Conservation (phyloP, 2,888 invertebrate genomes). For the Stenolophus ochropezus region DNA sequence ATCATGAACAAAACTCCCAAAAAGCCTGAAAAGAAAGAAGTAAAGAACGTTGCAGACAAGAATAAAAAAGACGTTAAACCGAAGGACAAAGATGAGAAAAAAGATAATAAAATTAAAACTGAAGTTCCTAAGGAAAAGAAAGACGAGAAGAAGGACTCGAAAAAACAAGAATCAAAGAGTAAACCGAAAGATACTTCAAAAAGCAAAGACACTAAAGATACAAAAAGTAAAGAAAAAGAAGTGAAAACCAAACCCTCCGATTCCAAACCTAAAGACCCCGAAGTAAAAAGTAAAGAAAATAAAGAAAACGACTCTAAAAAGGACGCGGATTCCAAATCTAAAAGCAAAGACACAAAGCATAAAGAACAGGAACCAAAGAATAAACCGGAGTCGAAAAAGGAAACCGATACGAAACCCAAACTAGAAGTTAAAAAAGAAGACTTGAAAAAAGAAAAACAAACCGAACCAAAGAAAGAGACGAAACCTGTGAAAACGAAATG, state of each 20-base stretch:
- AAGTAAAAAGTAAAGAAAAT: background rate
- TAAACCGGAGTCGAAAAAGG: too few relatives aligned
- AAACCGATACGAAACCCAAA: too few relatives aligned
- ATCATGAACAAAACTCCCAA: slow-evolving; percentile 61
- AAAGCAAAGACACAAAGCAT: background rate
- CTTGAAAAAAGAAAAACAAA: too few relatives aligned
- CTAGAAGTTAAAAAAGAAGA: too few relatives aligned
- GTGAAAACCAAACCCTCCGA: slow-evolving; percentile 15
- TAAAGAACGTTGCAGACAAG: slow-evolving; percentile 20
- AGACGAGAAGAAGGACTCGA: background rate
- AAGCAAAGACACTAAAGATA: background rate
- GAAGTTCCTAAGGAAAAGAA: background rate
- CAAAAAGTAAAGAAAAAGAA: slow-evolving; percentile 19
- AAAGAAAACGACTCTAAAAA: slow-evolving; percentile 10
- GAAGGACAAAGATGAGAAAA: slow-evolving; percentile 37
- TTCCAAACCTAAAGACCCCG: slow-evolving; percentile 11
- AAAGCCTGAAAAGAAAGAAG: slow-evolving; percentile 36
- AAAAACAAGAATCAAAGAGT: background rate
- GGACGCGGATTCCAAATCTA: background rate
- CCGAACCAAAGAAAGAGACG: too few relatives aligned
- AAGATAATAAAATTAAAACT: background rate
- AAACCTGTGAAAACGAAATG: too few relatives aligned
- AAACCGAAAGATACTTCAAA: slow-evolving; percentile 2
- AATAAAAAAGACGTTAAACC: slow-evolving; percentile 9
- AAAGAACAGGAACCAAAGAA: too few relatives aligned